These are phyloP conservation scores for Elymnias hypermnestra DNA, from an alignment of 1,140 invertebrate genomes.

Conservation along the genomic window DNA sequence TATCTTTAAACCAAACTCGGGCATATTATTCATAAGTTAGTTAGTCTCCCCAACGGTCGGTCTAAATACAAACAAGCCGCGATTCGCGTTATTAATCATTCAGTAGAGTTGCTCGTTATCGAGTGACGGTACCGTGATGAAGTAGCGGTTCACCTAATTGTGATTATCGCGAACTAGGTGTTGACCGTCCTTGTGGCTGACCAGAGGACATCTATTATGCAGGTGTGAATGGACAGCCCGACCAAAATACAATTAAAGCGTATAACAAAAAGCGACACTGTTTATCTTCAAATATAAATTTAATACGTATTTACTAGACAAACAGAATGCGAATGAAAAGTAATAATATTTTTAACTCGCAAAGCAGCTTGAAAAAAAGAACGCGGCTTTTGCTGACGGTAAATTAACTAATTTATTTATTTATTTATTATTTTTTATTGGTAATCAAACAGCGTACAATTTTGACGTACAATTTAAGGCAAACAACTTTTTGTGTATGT, in stretches of 20 bases:
- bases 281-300: too few relatives aligned
- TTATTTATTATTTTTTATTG: too few relatives aligned
- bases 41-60: conserved; percentile 43
- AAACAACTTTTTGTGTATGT: too few relatives aligned
- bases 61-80: conserved; percentile 59
- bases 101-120: conserved; percentile 54
- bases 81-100: conserved; percentile 64
- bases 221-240: conserved; percentile 25
- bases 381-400: too few relatives aligned
- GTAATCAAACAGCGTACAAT: too few relatives aligned
- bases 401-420: too few relatives aligned
- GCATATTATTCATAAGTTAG: conserved; percentile 68
- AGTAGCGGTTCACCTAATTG: conserved; percentile 60
- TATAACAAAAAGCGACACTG: too few relatives aligned
- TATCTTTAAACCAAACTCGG: conserved; percentile 42
- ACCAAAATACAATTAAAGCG: background rate
- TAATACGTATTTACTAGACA: too few relatives aligned
- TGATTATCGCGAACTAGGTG: conserved; percentile 59
- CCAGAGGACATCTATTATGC: conserved; percentile 49
- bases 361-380: too few relatives aligned
- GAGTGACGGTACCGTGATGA: conserved; percentile 55
- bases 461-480: too few relatives aligned
- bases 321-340: too few relatives aligned
- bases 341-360: too few relatives aligned
- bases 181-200: conserved; percentile 37